These are phyloP conservation scores for Pseudococcus jackbeardsleyi DNA, from an alignment of 2,888 invertebrate species.

Conservation along the genomic window DNA sequence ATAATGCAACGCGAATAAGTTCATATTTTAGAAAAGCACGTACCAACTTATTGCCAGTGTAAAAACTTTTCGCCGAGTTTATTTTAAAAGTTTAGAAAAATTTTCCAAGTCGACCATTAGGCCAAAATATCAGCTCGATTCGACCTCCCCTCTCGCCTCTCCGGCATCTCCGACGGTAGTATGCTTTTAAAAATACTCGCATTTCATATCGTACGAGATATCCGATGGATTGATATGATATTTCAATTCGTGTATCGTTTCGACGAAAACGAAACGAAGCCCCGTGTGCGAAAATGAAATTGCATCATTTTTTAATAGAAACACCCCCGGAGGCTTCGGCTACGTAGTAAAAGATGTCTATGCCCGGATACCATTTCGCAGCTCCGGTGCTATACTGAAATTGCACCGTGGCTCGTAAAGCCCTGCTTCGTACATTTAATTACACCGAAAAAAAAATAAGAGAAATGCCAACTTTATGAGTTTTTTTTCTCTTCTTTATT, in stretches of 20 bases:
- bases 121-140: constrained; percentile 18
- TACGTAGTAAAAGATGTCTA: constrained; percentile 7
- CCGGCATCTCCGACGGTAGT: background rate
- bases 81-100: constrained; percentile 50
- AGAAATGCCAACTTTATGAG: background rate
- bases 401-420: constrained; percentile 14
- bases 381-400: background rate
- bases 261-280: background rate
- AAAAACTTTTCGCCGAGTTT: constrained; percentile 26
- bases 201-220: background rate
- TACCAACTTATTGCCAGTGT: constrained; percentile 36
- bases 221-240: constrained; percentile 36
- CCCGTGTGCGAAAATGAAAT: constrained; percentile 9
- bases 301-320: constrained; percentile 41
- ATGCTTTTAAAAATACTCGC: constrained; percentile 14
- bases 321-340: background rate
- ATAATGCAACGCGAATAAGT: constrained; percentile 27
- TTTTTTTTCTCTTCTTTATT: constrained; percentile 1
- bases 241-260: background rate
- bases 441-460: background rate
- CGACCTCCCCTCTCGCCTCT: background rate
- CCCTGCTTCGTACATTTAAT: constrained; percentile 1
- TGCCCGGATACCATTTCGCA: background rate
- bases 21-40: constrained; percentile 37
- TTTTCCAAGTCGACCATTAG: constrained; percentile 49